Evolutionary conservation across 2,797 vertebrate genomes (phyloP), one percentile per base, ranked within the genome.

Genomic region (Sebastes matsubarae): DNA sequence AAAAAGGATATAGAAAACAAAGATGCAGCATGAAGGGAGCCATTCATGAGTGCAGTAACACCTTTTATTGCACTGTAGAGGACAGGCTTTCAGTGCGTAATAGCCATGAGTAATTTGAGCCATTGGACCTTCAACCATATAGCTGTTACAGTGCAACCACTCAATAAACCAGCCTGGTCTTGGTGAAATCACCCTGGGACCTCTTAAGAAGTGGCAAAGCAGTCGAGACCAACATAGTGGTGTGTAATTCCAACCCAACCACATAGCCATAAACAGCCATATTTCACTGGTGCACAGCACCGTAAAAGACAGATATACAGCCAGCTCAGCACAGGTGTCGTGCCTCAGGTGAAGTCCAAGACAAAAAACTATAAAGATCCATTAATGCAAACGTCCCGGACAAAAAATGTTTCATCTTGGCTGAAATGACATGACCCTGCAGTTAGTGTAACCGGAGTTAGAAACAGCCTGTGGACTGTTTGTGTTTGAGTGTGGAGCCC

Each of bases 171-270:
- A 79, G 79, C 73, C 77, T 25, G 46, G 82, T 90, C 81, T 80
- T 85, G 75, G 87, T 87, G 72, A 81, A 87, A 86, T 90, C 85
- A 80, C 80, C 86, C 68, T 36, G 87, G 88, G 88, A 92, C 85
- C 77, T 83, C 78, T 91, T 89, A 86, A 89, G 87, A 92, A 91
- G 79, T 81, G 88, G 84, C 79, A 87, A 83, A 89, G 83, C 88
- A 86, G 72, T 90, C 69, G 63, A 90, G 86, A 71, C 79, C 80
- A 80, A 77, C 64, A 54, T 72, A 83, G 83, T 60, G 81, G 89
- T 90, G 87, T 94, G 87, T 93, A 93, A 93, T 93, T 93, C 85
- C 87, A 93, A 32, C 72, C 86, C 63, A 67, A 82, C 88, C 88
- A 83, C 90, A 88, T 72, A 59, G 68, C 82, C 88, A 84, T 86